Base-by-base conservation (phyloP, 2,113 vertebrate species). In the Leiothrix lutea region DNA sequence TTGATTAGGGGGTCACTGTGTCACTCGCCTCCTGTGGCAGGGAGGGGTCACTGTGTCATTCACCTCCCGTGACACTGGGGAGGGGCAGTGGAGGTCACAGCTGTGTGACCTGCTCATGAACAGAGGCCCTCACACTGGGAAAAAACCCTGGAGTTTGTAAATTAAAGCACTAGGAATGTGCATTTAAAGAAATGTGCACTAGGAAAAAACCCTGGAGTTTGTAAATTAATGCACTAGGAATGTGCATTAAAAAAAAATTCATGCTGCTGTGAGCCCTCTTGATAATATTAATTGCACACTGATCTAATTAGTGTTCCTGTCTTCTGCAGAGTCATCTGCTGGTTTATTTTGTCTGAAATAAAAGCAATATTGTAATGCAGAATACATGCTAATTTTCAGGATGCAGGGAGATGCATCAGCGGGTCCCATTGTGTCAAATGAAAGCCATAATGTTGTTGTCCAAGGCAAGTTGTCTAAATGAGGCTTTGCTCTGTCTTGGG, bases 11-110 rank as follows among this genome's bases (percentile, higher is more conserved):
- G 90, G 92, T 95, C 47, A 33, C 45, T 5, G 70, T 87, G 83
- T 82, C 77, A 45, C 23, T 86, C 2, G 0, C 35, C 40, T 81
- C 21, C 25, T 29, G 61, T 50, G 51, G 31, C 60, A 29, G 58
- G 9, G 40, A 20, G 56, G 26, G 84, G 81, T 95, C 66, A 40
- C 61, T 14, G 65, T 86, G 92, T 75, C 81, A 71, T n/a, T 86
- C 14, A 9, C 71, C 56, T 50, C 18, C 58, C 0, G 0, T 35
- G 78, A 44, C 1, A 6, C 2, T 1, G 1, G 71, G 15, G 42
- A 80, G 28, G 33, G 58, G 14, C 62, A 69, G 35, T 8, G 5
- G 67, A 35, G 81, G 71, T 87, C 15, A 2, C 48, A 48, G 77
- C 1, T 5, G 14, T 6, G 33, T 74, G 40, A 64, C 50, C 62